Base-by-base conservation (phyloP, 2,888 invertebrate genomes). In the Ophion obscuratus region DNA sequence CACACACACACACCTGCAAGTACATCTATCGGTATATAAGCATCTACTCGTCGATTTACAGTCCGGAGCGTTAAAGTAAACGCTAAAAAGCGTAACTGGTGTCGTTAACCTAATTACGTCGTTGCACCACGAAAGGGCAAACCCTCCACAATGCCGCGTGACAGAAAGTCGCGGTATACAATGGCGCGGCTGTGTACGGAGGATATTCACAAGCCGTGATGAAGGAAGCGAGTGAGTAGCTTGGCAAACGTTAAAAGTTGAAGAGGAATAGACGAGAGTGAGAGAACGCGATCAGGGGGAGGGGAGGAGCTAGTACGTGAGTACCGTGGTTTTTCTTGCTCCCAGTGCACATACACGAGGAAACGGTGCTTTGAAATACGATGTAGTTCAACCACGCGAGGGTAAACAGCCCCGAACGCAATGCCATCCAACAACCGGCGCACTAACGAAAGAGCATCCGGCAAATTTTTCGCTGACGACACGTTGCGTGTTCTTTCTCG, bases 321-420 rank as follows among this genome's bases (percentile, higher is more conserved):
- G 67, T 53, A 62, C 53, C 61, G 61, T 59, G 64, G 53, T 47
- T 81, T 81, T 80, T 66, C 80, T 44, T 74, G 14, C 64, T 64
- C 14, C 53, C n/a, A 57, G 27, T 62, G 36, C 27, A 62, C 64
- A 62, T 31, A 61, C 76, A 74, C 61, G n/a, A 53, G 36, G 57
- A 68, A 67, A 68, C 24, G 74, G 87, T 84, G 87, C 88, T 89
- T 82, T 88, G 85, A 90, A 90, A 90, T 89, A 88, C 88, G 87
- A 88, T 86, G 81, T 86, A 89, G 88, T 88, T 89, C 81, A 85
- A 82, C 83, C 88, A 88, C 86, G 81, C 85, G 87, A 86, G 89
- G 87, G 86, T 88, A 85, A 89, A 81, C 83, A 87, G 80, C 84
- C 80, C 82, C 73, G 70, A 83, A 83, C 59, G 74, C 81, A 85